Percentiles rank a stretch among this genome's conserved stretches.
Evolutionary conservation across 1,140 invertebrate genomes (phyloP).

Genomic region (Phocides pigmalion): DNA sequence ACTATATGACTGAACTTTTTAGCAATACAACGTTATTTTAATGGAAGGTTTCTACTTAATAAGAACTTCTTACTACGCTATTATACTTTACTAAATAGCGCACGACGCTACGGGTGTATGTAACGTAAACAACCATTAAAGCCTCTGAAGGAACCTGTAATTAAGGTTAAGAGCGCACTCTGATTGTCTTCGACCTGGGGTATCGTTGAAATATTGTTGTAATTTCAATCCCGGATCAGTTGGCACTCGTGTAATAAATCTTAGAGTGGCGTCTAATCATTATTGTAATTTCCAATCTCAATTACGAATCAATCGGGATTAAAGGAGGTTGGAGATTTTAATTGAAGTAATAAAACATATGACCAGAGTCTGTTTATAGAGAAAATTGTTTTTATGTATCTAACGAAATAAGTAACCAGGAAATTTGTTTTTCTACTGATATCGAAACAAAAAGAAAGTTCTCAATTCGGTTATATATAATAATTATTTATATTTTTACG

Average conservation of each 20-base stretch:
- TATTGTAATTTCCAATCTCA: slow-evolving; percentile 31
- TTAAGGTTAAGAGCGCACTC: slow-evolving; percentile 18
- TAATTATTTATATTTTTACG: no score
- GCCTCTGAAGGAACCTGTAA: slow-evolving; percentile 11
- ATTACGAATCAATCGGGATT: slow-evolving; percentile 29
- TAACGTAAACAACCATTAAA: not conserved
- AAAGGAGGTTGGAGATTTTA: slow-evolving; percentile 1
- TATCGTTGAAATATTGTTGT: slow-evolving; percentile 25
- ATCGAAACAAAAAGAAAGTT: no score
- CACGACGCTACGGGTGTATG: not conserved
- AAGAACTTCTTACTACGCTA: no score
- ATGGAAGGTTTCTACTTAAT: no score
- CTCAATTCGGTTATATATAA: no score
- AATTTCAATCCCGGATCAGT: slow-evolving; percentile 17
- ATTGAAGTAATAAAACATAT: slow-evolving; percentile 17
- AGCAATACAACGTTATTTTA: no score
- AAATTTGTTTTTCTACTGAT: no score
- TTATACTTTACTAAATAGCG: not conserved
- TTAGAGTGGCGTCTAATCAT: slow-evolving; percentile 26
- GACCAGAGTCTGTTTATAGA: no score
- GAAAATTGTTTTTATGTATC: no score
- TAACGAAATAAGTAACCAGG: no score
- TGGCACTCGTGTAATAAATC: slow-evolving; percentile 25
- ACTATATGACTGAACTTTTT: no score
- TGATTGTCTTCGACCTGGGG: slow-evolving; percentile 23